These are phyloP conservation scores for Noctuana brunneofusca DNA, from an alignment of 2,888 invertebrate genomes.

Conservation along the genomic window DNA sequence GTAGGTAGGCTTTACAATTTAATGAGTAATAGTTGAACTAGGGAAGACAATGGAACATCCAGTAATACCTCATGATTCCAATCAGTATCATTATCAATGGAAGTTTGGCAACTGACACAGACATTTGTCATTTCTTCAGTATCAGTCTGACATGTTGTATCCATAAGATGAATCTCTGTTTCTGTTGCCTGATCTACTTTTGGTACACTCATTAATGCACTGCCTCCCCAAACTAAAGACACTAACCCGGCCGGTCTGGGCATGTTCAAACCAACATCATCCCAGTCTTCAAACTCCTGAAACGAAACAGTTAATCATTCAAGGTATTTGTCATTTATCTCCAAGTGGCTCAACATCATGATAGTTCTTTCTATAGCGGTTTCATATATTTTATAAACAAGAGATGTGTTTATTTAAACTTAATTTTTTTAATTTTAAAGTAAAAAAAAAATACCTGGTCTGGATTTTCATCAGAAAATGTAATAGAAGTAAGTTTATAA, in stretches of 20 bases:
- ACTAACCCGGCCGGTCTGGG: slow-evolving; percentile 90
- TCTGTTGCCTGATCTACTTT: slow-evolving; percentile 74
- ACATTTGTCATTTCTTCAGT: slow-evolving; percentile 61
- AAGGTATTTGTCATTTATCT: no score
- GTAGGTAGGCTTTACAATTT: no score
- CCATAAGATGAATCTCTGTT: slow-evolving; percentile 62
- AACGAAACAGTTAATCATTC: slow-evolving; percentile 33
- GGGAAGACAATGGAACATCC: background rate
- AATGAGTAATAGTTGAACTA: no score
- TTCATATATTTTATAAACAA: no score
- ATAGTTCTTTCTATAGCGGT: no score
- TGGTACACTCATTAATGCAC: slow-evolving; percentile 58
- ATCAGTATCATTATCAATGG: slow-evolving; percentile 62
- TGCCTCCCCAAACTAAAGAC: slow-evolving; percentile 85
- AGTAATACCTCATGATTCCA: slow-evolving; percentile 73
- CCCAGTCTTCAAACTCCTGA: slow-evolving; percentile 95
- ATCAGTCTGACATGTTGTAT: slow-evolving; percentile 77
- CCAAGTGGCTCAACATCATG: no score
- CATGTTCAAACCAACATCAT: slow-evolving; percentile 94
- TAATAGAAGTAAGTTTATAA: slow-evolving; percentile 93
- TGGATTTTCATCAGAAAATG: slow-evolving; percentile 95
- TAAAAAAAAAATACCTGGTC: slow-evolving; percentile 84
- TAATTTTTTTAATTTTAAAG: background rate
- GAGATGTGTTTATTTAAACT: no score
- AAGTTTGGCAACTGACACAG: slow-evolving; percentile 72